Percentiles rank a stretch among this genome's conserved stretches.
Conservation (phyloP, 2,113 vertebrate species). For the Nanorana parkeri region DNA sequence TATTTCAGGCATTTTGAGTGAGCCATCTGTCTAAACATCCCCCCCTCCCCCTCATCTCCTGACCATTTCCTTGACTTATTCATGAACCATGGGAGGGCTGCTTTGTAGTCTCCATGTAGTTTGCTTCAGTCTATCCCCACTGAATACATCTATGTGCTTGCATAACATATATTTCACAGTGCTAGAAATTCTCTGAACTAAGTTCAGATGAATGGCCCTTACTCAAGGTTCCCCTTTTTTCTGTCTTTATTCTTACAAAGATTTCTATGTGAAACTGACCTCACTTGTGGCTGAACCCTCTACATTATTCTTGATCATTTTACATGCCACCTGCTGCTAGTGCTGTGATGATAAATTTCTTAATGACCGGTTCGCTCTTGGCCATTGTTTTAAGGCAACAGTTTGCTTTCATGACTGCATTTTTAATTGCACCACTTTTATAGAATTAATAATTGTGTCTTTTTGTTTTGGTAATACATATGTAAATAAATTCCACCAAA, state of each 20-base stretch:
- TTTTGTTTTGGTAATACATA: slow-evolving; percentile 40
- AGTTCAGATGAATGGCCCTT: slow-evolving; percentile 92
- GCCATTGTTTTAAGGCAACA: slow-evolving; percentile 91
- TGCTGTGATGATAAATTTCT: slow-evolving; percentile 95
- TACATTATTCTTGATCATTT: slow-evolving; percentile 97
- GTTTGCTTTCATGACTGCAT: slow-evolving; percentile 78
- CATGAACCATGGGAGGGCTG: slow-evolving; percentile 98
- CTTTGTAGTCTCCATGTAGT: slow-evolving; percentile 98
- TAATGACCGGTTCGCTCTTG: slow-evolving; percentile 94
- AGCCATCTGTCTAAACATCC: slow-evolving; percentile 99
- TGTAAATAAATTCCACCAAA: slow-evolving; percentile 49
- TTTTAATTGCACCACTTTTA: slow-evolving; percentile 47
- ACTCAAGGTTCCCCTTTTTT: slow-evolving; percentile 78
- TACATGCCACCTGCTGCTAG: slow-evolving; percentile 87
- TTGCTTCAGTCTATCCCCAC: slow-evolving; percentile 88
- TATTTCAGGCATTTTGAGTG: slow-evolving; percentile 96
- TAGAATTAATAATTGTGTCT: slow-evolving; percentile 45
- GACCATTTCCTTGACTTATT: slow-evolving; percentile 99
- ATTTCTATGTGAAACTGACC: slow-evolving; percentile 97
- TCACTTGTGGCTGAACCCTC: slow-evolving; percentile 87
- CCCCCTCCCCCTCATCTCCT: slow-evolving; percentile 93
- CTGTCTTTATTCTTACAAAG: slow-evolving; percentile 76
- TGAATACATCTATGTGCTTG: slow-evolving; percentile 95
- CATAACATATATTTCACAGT: slow-evolving; percentile 88
- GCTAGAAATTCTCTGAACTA: slow-evolving; percentile 92